Evolutionary conservation across 1,140 invertebrate genomes (phyloP).

Genomic region (Epicauta chinensis): DNA sequence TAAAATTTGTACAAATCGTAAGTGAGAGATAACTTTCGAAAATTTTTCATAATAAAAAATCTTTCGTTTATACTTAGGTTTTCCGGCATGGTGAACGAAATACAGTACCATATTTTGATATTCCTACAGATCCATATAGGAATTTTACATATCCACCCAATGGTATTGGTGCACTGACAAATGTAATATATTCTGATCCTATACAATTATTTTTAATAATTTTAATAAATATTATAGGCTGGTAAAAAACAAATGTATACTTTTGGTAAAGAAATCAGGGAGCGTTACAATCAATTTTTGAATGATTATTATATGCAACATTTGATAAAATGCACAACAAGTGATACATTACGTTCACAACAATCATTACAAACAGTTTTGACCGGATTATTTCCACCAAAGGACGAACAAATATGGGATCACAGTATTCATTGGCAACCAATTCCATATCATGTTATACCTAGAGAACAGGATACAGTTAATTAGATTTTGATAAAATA

Average conservation of each 20-base stretch:
- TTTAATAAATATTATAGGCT: constrained; percentile 17
- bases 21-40: too few species aligned
- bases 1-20: too few species aligned
- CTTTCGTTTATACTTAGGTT: too few species aligned
- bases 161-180: constrained; percentile 65
- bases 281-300: constrained; percentile 55
- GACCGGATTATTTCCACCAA: constrained; percentile 78
- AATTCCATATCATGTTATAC: constrained; percentile 57
- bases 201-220: not conserved
- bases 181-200: constrained; percentile 48
- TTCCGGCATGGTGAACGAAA: constrained; percentile 72
- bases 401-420: constrained; percentile 62
- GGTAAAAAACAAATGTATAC: constrained; percentile 48
- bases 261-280: constrained; percentile 54
- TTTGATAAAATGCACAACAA: constrained; percentile 23
- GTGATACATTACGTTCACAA: constrained; percentile 51
- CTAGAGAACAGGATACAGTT: constrained; percentile 18
- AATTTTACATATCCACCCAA: constrained; percentile 56
- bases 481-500: not conserved
- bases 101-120: constrained; percentile 52
- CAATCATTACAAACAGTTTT: constrained; percentile 62
- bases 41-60: too few species aligned
- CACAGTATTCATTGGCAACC: constrained; percentile 74
- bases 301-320: constrained; percentile 51
- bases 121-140: constrained; percentile 59